A percentile compares a stretch with the other conserved stretches of the same genome.
These are phyloP conservation scores for Oreonectes daqikongensis DNA, from an alignment of 2,797 vertebrate species.

Conservation along the genomic window DNA sequence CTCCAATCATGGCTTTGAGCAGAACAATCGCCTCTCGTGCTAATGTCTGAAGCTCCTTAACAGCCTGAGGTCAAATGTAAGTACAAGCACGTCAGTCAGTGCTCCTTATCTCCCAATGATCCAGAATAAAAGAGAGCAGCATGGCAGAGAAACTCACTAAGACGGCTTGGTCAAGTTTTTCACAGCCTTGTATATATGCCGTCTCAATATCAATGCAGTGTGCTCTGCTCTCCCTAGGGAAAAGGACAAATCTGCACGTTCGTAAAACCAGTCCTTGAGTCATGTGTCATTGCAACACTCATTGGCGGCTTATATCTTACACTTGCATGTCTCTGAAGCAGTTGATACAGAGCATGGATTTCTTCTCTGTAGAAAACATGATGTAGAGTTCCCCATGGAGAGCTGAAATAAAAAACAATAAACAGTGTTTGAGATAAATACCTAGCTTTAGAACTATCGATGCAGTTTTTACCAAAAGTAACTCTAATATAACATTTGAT, in stretches of 20 bases:
- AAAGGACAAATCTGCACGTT: constrained; percentile 15
- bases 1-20: constrained; percentile 90
- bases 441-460: not conserved
- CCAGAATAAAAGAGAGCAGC: not conserved
- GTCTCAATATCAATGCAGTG: constrained; percentile 97
- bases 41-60: constrained; percentile 86
- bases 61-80: constrained; percentile 66
- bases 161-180: constrained; percentile 92
- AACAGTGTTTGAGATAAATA: not conserved
- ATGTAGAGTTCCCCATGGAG: constrained; percentile 92
- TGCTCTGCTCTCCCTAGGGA: constrained; percentile 85
- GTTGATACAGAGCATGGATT: constrained; percentile 95
- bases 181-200: constrained; percentile 89
- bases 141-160: constrained; percentile 76
- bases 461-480: not conserved
- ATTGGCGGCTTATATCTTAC: constrained; percentile 71
- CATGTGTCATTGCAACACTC: not conserved
- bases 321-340: constrained; percentile 97
- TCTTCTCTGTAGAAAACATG: constrained; percentile 93
- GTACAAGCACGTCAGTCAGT: not conserved
- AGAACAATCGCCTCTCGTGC: constrained; percentile 86
- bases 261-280: not conserved
- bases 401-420: constrained; percentile 68
- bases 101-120: not conserved
- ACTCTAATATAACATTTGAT: not conserved